These are phyloP conservation scores for Zoroaster sp. DNA, from an alignment of 53 echinoderm and acorn worm genomes.

Conservation along the genomic window DNA sequence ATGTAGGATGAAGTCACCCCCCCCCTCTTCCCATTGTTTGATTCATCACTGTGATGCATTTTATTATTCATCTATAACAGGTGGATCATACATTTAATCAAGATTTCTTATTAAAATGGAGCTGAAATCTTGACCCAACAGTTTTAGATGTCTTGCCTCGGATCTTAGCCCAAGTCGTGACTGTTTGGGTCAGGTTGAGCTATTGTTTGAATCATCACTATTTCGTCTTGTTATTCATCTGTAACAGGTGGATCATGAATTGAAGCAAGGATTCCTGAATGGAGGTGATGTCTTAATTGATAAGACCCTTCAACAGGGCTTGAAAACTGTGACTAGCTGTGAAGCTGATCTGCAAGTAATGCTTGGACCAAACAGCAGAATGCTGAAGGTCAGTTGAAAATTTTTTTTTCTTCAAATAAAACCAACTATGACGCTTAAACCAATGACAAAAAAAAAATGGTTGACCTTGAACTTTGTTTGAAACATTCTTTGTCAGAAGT, in stretches of 20 bases:
- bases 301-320: slow-evolving; percentile 72
- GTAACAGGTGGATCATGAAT: slow-evolving; percentile 56
- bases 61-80: no score
- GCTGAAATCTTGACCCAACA: slow-evolving; percentile 78
- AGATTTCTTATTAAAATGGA: no score
- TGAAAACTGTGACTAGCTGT: slow-evolving; percentile 60
- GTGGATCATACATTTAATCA: no score
- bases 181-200: background rate
- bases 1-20: no score
- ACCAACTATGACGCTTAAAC: no score
- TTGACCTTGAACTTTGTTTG: no score
- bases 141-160: no score
- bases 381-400: slow-evolving; percentile 43
- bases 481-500: no score
- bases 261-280: slow-evolving; percentile 79
- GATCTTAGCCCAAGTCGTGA: no score
- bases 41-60: background rate
- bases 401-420: no score
- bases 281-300: slow-evolving; percentile 83
- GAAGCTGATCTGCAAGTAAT: slow-evolving; percentile 66
- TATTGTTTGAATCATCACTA: background rate
- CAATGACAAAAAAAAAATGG: no score
- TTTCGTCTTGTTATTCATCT: background rate
- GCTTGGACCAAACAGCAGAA: slow-evolving; percentile 9
- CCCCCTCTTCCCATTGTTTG: background rate